Base-by-base conservation (phyloP, 2,888 invertebrate genomes). In the Thalpophila matura region DNA sequence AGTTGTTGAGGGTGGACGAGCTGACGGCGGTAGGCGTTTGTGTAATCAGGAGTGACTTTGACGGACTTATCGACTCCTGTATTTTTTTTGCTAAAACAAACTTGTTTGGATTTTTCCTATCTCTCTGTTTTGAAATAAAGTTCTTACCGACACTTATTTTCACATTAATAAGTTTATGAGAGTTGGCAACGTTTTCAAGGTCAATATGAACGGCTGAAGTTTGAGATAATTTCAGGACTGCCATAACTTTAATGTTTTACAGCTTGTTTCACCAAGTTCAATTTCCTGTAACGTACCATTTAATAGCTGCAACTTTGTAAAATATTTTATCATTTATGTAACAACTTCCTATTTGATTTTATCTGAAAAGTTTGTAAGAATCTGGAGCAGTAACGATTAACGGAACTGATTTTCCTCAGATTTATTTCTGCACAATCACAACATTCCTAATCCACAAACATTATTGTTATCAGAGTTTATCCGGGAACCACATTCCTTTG, bases 31-130 rank as follows among this genome's bases (percentile, higher is more conserved):
- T 60, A 59, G 60, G 58, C 62, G 61, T 47, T 60, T 58, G 72
- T 58, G 55, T 55, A 49, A 75, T 64, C 61, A 51, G 50, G 51
- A 66, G 59, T 73, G 63, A 75, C 66, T 69, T 69, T 56, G 62
- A 57, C 16, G 26, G 37, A 60, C 56, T 53, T 46, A 46, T 27
- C 38, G 20, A 42, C 35, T 60, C 12, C 14, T 53, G 33, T 58
- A 7, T 26, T 7, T 10, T 14, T 18, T 45, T 33, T 35, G 16
- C 29, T 43, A 42, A 58, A 40, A 50, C n/a, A 40, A 50, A 45
- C 22, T 20, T 59, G 12, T 20, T 3, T 16, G 9, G 12, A 45
- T 31, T 24, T 26, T 26, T n/a, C 9, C 7, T 12, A 26, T 33
- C 6, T 37, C 16, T 24, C 20, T 37, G 18, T n/a, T 40, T 18